Conservation (phyloP, 2,797 vertebrate species). For the Lepidocolaptes lacrymiger region DNA sequence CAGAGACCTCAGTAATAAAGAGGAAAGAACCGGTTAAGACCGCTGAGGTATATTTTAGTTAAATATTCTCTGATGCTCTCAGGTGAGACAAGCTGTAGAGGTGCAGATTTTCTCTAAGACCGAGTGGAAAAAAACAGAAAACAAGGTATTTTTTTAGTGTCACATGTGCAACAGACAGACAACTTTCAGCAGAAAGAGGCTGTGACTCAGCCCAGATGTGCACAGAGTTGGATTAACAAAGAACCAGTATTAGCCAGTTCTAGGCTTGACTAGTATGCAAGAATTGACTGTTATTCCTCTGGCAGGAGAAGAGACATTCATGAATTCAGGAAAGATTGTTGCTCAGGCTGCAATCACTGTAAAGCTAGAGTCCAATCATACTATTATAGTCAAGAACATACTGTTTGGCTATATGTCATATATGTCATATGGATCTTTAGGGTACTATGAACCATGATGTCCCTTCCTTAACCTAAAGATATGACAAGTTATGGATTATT, state of each 20-base stretch:
- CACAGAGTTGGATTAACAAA: neutral
- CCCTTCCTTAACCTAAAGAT: neutral
- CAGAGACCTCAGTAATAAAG: neutral
- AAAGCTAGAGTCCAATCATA: neutral
- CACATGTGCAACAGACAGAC: neutral
- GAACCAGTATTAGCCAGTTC: neutral
- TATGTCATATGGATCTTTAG: neutral
- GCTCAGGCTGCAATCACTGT: neutral
- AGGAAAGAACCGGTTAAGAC: neutral
- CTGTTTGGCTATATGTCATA: neutral
- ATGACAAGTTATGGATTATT: neutral
- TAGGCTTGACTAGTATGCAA: neutral
- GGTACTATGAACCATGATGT: neutral
- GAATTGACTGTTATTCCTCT: neutral
- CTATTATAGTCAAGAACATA: neutral
- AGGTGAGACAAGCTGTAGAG: neutral
- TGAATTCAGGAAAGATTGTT: neutral
- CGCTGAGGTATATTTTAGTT: neutral
- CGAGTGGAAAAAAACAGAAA: neutral
- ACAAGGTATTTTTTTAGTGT: neutral
- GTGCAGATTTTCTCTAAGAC: neutral
- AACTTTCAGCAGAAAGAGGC: neutral
- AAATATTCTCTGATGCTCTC: neutral
- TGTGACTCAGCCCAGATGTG: neutral
- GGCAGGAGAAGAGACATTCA: neutral